Evolutionary conservation across 1,140 invertebrate genomes (phyloP).

Genomic region (Drosophila ercepeae): DNA sequence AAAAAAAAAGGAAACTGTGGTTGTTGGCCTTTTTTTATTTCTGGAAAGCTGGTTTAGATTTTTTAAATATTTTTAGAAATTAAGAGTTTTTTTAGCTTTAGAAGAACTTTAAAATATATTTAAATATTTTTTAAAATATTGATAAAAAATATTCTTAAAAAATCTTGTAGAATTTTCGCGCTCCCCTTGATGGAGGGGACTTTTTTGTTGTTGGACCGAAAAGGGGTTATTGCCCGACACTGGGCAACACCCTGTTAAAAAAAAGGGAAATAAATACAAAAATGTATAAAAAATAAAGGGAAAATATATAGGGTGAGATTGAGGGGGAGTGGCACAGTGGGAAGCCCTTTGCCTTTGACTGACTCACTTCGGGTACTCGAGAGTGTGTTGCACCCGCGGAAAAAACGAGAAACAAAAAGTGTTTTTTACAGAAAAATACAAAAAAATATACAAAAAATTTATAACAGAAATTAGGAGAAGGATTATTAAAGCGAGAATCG

Average conservation of each 20-base stretch:
- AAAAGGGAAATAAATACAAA: conserved; percentile 2
- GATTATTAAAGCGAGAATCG: conserved; percentile 32
- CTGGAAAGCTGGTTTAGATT: neutral
- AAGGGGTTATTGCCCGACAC: conserved; percentile 53
- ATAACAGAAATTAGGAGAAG: conserved; percentile 21
- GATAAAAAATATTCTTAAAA: neutral
- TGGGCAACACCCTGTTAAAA: conserved; percentile 30
- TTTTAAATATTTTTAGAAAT: no score
- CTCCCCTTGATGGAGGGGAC: no score
- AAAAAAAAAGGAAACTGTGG: conserved; percentile 20
- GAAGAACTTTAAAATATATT: no score
- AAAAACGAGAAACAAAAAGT: conserved; percentile 6
- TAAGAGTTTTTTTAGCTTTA: no score
- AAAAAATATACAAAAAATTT: conserved; percentile 18
- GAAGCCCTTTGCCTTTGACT: conserved; percentile 49
- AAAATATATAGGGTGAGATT: no score
- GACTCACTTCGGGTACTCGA: conserved; percentile 70
- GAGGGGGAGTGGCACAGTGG: conserved; percentile 29
- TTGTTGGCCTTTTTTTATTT: conserved; percentile 40
- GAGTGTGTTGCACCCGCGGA: conserved; percentile 77
- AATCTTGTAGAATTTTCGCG: neutral
- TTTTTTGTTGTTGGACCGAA: conserved; percentile 25
- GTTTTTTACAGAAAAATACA: no score
- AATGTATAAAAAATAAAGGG: conserved; percentile 7
- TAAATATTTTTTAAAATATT: no score